A percentile compares a stretch with the other conserved stretches of the same genome.
Evolutionary conservation across 1,140 invertebrate species (phyloP).

Genomic region (Papilio polyxenes): DNA sequence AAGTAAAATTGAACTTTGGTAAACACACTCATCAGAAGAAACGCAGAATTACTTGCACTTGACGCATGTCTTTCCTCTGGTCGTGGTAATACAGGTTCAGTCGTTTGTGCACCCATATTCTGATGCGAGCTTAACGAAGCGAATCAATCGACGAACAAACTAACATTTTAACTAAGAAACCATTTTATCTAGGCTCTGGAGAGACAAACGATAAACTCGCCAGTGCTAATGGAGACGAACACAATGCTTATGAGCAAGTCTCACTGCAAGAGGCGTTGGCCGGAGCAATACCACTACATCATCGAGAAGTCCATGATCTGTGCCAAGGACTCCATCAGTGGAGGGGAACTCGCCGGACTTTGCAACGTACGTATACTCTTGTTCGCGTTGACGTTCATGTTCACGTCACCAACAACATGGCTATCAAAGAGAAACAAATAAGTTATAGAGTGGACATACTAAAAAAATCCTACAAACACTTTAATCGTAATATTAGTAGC

Average conservation of each 20-base stretch:
- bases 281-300: conserved; percentile 58
- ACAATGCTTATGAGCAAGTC: conserved; percentile 54
- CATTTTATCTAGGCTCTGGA: conserved; percentile 14
- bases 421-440: not conserved
- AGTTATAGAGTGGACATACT: too few relatives aligned
- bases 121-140: too few relatives aligned
- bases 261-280: conserved; percentile 61
- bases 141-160: too few relatives aligned
- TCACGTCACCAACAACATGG: not conserved
- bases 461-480: too few relatives aligned
- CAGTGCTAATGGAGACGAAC: conserved; percentile 56
- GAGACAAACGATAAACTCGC: conserved; percentile 49
- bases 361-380: conserved; percentile 48
- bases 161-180: not conserved
- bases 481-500: too few relatives aligned
- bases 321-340: conserved; percentile 41
- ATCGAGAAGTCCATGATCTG: conserved; percentile 65
- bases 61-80: too few relatives aligned
- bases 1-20: too few relatives aligned
- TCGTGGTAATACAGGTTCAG: too few relatives aligned
- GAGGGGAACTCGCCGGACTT: conserved; percentile 42
- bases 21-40: too few relatives aligned
- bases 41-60: too few relatives aligned
- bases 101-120: too few relatives aligned
- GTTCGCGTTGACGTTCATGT: not conserved